Evolutionary conservation across 92 coral and sea anemone species (phyloP), one percentile per base, ranked within the genome.

Genomic region (Siderastrea radians): DNA sequence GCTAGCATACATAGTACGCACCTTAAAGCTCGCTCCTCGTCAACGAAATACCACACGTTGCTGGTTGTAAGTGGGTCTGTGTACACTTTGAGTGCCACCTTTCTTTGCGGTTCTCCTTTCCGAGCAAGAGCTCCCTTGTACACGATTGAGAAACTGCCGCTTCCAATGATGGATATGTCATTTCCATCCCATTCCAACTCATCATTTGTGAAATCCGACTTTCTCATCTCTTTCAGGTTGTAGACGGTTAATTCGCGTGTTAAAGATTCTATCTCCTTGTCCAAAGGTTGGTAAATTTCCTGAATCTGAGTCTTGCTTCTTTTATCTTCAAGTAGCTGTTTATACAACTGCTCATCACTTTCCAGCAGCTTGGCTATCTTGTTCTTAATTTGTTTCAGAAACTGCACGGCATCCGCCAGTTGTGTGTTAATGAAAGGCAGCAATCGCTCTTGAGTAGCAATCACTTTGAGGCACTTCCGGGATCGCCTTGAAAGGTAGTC

Each of bases 31-130:
- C 12, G 49, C 10, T 75, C 89, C n/a, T 77, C 90, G 46, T 62
- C 67, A 54, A 78, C n/a, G 14, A 86, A 86, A 45, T 86, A 58
- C 72, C 65, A 16, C 60, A 78, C 78, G 19, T 86, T 86, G 13
- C 52, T 19, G 12, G 38, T 60, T 5, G 82, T 74, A 7, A 84
- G 78, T 63, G 47, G 71, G 6, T 86, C 71, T 11, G 5, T 86
- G 84, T 77, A 86, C 17, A 46, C 76, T 68, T 85, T 85, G 4
- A 85, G 48, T 44, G 89, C 83, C 3, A 72, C 78, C 2, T 74
- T 26, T 10, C 48, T n/a, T 74, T 74, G 49, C 43, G 62, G 62
- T 2, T 74, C 3, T 53, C 62, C 79, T 53, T 54, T 5, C 1
- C 47, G 79, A 11, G 16, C 1, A 38, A 74, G 79, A 51, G 10